Evolutionary conservation across 2,888 invertebrate genomes (phyloP), one percentile per base, ranked within the genome.

Genomic region (Melinaea marsaeus): DNA sequence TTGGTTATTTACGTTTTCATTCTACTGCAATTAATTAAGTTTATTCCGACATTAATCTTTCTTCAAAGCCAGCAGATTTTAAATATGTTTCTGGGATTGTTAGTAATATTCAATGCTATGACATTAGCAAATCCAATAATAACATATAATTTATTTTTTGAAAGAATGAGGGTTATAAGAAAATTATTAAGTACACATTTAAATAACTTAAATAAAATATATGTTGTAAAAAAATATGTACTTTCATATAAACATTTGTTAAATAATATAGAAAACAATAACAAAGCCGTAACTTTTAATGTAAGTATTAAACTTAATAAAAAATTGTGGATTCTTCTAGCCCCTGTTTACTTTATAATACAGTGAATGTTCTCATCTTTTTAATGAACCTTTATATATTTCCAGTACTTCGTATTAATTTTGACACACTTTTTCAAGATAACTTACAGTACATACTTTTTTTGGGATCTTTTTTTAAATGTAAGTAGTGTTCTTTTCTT

Each of bases 191-290:
- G 32, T 51, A 32, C 22, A 7, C 32, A 51, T 32, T 51, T 51
- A 51, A 51, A 51, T 32, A 51, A 22, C 3, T 32, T 32, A 11
- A 32, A 51, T 51, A 51, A 51, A 32, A 51, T 32, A 32, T 32
- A 7, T 32, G 51, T 51, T 4, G 9, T 51, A 51, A 6, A 32
- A 32, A 51, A 51, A 7, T 51, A 51, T 51, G 3, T 51, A 51
- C 32, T 51, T 7, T 51, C 51, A 32, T 51, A 51, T 51, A 51
- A 51, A 32, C 51, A 51, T 51, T 51, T 51, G 32, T 51, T 51
- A 51, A 51, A 51, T 32, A 51, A 51, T 51, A 11, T 51, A 32
- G 9, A 51, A 9, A 51, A 51, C 11, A 51, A 51, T 11, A 9
- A 5, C 42, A 51, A 32, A 11, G 32, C 22, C 22, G 51, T 51